Conservation (phyloP, 2,888 invertebrate genomes). For the Drosophila austrosaltans region DNA sequence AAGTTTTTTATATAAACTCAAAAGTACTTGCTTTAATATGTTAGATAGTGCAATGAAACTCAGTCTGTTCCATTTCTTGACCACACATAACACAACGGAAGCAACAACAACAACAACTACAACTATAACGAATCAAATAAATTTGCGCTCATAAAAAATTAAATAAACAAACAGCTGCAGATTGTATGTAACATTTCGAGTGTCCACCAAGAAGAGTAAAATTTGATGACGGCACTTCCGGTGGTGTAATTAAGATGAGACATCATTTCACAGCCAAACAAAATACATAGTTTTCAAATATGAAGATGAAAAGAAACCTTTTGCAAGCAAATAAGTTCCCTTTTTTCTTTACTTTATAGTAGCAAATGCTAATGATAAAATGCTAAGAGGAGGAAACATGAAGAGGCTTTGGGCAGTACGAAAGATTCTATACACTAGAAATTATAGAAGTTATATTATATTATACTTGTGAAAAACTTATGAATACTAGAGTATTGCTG, state of each 20-base stretch:
- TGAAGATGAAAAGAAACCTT: neutral
- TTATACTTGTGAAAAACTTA: no score
- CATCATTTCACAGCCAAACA: constrained; percentile 6
- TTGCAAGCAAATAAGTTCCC: neutral
- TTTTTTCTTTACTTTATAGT: neutral
- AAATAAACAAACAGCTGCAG: constrained; percentile 35
- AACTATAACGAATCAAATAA: constrained; percentile 57
- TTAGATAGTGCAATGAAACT: neutral
- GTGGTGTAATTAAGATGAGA: constrained; percentile 65
- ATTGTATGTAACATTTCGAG: constrained; percentile 26
- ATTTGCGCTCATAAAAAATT: constrained; percentile 44
- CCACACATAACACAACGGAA: constrained; percentile 55
- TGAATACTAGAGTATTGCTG: no score
- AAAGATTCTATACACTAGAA: no score
- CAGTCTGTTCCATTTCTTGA: constrained; percentile 55
- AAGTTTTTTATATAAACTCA: neutral
- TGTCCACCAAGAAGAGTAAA: constrained; percentile 37
- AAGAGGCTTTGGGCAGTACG: neutral
- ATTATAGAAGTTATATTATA: no score
- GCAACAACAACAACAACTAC: constrained; percentile 46
- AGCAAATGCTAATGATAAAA: neutral
- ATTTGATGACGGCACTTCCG: constrained; percentile 68
- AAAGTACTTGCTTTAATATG: neutral
- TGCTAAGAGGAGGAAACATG: neutral
- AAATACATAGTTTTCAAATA: neutral